Conservation (phyloP, 2,888 invertebrate genomes). For the Dermolepida albohirtum region DNA sequence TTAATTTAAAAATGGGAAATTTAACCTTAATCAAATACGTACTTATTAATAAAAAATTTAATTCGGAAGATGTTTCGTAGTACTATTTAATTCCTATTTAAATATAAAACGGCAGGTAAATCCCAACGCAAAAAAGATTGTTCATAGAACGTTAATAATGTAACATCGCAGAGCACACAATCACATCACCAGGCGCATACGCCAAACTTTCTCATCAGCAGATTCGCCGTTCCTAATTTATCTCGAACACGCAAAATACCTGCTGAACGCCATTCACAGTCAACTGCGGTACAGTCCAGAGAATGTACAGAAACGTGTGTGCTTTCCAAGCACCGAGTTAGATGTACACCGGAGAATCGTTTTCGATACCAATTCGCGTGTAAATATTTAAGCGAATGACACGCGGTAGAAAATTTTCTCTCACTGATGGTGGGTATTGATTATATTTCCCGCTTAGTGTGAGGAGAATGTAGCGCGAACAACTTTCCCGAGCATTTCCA, state of each 20-base stretch:
- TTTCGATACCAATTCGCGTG: constrained; percentile 7
- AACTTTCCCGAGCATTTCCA: constrained; percentile 49
- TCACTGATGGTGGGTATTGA: constrained; percentile 39
- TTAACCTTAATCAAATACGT: too few species aligned
- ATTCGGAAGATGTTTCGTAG: too few species aligned
- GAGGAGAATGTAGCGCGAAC: constrained; percentile 35
- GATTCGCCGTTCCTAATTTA: constrained; percentile 15
- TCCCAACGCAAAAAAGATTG: too few species aligned
- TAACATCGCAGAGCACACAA: too few species aligned
- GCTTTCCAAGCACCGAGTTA: neutral
- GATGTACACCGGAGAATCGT: constrained; percentile 8
- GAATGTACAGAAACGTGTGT: neutral
- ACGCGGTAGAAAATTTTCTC: constrained; percentile 38
- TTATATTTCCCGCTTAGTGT: constrained; percentile 40
- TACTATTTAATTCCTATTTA: too few species aligned
- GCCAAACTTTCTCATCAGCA: constrained; percentile 4
- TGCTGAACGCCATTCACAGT: neutral
- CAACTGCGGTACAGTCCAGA: constrained; percentile 1
- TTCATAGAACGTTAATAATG: too few species aligned
- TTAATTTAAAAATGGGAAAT: too few species aligned
- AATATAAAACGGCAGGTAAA: too few species aligned
- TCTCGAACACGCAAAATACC: constrained; percentile 9
- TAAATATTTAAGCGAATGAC: constrained; percentile 39
- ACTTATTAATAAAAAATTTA: too few species aligned
- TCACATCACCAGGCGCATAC: constrained; percentile 14